Evolutionary conservation across 2,113 vertebrate genomes (phyloP), one percentile per base, ranked within the genome.

Genomic region (Antechinus stuartii): DNA sequence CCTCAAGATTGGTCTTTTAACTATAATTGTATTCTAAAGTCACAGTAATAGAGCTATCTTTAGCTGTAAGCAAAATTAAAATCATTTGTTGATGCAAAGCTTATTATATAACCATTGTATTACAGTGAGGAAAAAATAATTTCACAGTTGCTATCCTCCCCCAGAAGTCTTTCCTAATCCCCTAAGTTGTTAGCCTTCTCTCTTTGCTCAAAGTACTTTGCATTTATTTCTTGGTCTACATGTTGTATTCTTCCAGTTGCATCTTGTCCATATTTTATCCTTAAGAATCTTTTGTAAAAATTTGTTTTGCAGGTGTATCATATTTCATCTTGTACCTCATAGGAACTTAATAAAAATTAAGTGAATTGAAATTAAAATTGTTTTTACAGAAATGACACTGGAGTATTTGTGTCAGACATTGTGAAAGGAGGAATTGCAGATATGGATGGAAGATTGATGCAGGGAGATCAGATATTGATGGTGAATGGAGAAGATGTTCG

Each of bases 351-450:
- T 50, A 42, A 46, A 91, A 76, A 84, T 14, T 84, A 54, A 92
- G 0, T 49, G 91, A 26, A 42, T 42, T 97, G 7, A 68, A 93
- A 94, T 95, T 76, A 90, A 12, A 3, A 95, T 35, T 97, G 0
- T 96, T 42, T 96, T 96, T 97, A 25, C 98, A 99, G 99, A 98
- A 99, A 99, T 49, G 99, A 99, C 96, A 99, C 99, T 0, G 99
- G 99, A 2, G 99, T 99, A 19, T 99, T 99, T 97, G 99, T 99
- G 94, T 99, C 99, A 0, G 99, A 99, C 68, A 99, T 99, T 0
- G 99, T 99, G 94, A 99, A 99, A 98, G 99, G 99, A 93, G 99
- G 99, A 76, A 98, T 99, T 96, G 99, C 99, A 95, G 99, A 99
- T 92, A 93, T 97, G 0, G 99, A 99, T 49, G 99, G 99, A 3